Base-by-base conservation (phyloP, 2,113 vertebrate species). In the Anas platyrhynchos region DNA sequence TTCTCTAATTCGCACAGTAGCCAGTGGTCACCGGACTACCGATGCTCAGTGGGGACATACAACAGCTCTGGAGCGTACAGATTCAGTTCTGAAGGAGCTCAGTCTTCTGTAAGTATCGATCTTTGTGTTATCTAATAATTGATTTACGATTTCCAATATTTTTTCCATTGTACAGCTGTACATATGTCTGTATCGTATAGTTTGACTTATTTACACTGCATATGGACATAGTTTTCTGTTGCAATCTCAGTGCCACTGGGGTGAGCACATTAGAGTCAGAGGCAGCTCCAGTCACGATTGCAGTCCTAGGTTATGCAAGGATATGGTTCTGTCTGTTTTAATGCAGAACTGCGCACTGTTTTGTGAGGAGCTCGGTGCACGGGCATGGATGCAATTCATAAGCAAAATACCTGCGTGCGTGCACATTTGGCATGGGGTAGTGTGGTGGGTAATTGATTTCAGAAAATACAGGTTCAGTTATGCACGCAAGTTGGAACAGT, bases 81-180 rank as follows among this genome's bases (percentile, higher is more conserved):
- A 26, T 99, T 99, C 94, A 99, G 99, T 95, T 99, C 99, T 0
- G 99, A 99, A 71, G 99, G 99, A 29, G 98, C 99, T 3, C 99
- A 99, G 97, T 99, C 99, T 52, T 99, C 99, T 29, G 99, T 99
- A 73, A 98, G 99, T 98, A 80, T 25, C 38, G 3, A 3, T 75
- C 16, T 0, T 76, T 92, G 76, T 73, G 20, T 80, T 78, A 54
- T 14, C 62, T 80, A 10, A 48, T 52, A 46, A 46, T 46, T 65
- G 34, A 13, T 55, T 2, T 1, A 7, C 66, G 46, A 15, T 79
- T 91, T 80, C 58, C 83, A 52, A 1, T 21, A 41, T 38, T 61
- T 41, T 20, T 46, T 68, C 16, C 32, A 12, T 31, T 75, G 26
- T 55, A 38, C 58, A 56, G 54, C 62, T 1, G 0, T 56, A 31